Evolutionary conservation across 2,113 vertebrate species (phyloP), one percentile per base, ranked within the genome.

Genomic region (Dasypus novemcinctus): DNA sequence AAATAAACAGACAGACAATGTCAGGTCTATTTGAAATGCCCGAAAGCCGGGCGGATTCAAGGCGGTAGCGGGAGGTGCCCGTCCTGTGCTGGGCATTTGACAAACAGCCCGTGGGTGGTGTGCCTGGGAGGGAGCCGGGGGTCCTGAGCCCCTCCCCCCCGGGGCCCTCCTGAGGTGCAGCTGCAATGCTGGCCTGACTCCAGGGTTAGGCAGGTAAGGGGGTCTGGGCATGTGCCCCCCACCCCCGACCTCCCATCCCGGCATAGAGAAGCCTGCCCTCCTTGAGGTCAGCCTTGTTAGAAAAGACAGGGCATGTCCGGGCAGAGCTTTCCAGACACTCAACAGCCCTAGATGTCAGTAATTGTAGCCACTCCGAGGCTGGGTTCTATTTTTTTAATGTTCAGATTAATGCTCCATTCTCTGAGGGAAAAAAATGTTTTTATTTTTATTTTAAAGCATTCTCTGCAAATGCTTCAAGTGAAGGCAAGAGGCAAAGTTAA

Each of bases 251-350:
- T 89, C 38, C 46, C 20, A 20, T 31, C 63, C 66, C 20, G 29
- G 15, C 59, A 29, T 0, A 31, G 69, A 69, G 43, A 6, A 57
- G 54, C 31, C 57, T 52, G 82, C 66, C 90, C 63, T 92, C 82
- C 20, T 86, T 23, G 95, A 96, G 97, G 95, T 96, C 97, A 97
- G 96, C 96, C 92, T 80, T 25, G 2, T 49, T 54, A 46, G 49
- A 88, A 89, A 89, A 88, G 52, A 41, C 78, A 25, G 96, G 95
- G 95, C 97, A 98, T 97, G 97, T 83, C 97, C 18, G 93, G 97
- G 96, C 97, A 98, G 96, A 93, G 52, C 75, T 88, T 96, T 96
- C 85, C 46, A 98, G 95, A 91, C 94, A 18, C 46, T 7, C 15
- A 71, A 20, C 33, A 90, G 89, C 66, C 49, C 31, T 83, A 75